Evolutionary conservation across 2,797 vertebrate genomes (phyloP), one percentile per base, ranked within the genome.

Genomic region (Enteromius unitaeniatus): DNA sequence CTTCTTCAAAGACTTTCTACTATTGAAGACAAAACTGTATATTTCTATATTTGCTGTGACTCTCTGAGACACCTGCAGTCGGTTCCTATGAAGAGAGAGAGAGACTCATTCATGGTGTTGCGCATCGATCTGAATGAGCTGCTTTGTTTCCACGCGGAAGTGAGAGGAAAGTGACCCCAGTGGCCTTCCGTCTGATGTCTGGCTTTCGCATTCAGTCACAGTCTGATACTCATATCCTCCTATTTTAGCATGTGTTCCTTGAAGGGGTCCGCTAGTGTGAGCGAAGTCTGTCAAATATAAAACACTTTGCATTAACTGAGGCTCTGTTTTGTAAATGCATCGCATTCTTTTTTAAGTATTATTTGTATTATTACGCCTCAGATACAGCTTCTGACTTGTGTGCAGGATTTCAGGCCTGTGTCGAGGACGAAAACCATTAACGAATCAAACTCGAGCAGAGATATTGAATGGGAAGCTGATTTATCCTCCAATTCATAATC

Each of bases 401-500:
- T 37, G 7, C 42, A 42, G n/a, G 23, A 42, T 82, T 67, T 31
- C 34, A 31, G 34, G 11, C 1, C 28, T 70, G 26, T 31, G 31
- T 62, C 5, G 37, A 34, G 28, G n/a, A 68, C 28, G 4, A 6
- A 83, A 47, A 49, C 64, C 62, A 76, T 70, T 78, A 47, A 78
- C 51, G 34, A 37, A 78, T 78, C 64, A 65, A 82, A 73, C 26
- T 62, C 26, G 6, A 40, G 28, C 26, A 74, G 26, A 1, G 42
- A 28, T 21, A 49, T 78, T 84, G 74, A 78, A 69, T 78, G 51
- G 28, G 0, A 70, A 70, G 17, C 74, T 62, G 51, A 34, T 82
- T 67, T 82, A 67, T 6, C 60, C 31, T 53, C 70, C n/a, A 1
- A 82, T 78, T 83, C 73, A 78, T 83, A 78, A 83, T 78, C 82